A percentile compares a stretch with the other conserved stretches of the same genome.
phyloP scores from a whole-genome alignment of 2,113 vertebrate genomes.

The Platysteira castanea region DNA sequence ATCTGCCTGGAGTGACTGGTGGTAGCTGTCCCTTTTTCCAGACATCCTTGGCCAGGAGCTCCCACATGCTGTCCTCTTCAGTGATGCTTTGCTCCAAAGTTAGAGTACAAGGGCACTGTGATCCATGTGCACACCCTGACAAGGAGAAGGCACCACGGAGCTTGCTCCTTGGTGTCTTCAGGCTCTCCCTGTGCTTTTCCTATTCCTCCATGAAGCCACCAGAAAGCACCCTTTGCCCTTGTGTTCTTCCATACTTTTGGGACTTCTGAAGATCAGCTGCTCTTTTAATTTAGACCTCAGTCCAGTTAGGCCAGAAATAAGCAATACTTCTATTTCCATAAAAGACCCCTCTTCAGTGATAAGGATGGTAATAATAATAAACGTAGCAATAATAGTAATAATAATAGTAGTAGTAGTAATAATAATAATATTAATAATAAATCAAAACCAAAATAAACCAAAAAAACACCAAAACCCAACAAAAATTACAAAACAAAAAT shows the following conservation, averaged over 20 bases:
- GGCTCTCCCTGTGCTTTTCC: neutral
- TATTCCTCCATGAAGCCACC: neutral
- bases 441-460: neutral
- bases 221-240: neutral
- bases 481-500: neutral
- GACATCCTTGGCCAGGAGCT: neutral
- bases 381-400: neutral
- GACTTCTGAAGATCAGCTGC: neutral
- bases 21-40: neutral
- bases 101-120: neutral
- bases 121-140: neutral
- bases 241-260: neutral
- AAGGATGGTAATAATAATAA: neutral
- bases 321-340: neutral
- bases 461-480: neutral
- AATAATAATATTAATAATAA: neutral
- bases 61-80: neutral
- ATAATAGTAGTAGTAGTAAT: neutral
- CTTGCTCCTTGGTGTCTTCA: neutral
- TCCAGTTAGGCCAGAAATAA: neutral
- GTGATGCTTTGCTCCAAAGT: neutral
- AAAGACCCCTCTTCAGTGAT: neutral
- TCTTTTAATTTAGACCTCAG: neutral
- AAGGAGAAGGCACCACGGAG: neutral
- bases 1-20: neutral